Evolutionary conservation across 2,797 vertebrate genomes (phyloP), one percentile per base, ranked within the genome.

Genomic region (Hyperoplus lanceolatus): DNA sequence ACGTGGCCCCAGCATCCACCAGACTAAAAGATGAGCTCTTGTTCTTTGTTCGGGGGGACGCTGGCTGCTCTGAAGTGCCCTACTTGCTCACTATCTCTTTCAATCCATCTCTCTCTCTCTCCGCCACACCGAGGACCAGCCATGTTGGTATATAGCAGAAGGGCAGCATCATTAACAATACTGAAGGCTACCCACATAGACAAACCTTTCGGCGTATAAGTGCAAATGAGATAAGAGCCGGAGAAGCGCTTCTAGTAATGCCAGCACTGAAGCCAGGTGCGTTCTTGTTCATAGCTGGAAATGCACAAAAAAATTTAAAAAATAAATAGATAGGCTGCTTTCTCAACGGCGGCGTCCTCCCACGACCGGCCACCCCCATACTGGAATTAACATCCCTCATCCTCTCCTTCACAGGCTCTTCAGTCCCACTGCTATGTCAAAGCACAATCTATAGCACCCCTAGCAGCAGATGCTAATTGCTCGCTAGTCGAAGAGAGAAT

Each of bases 381-480:
- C 78, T 83, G 88, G 84, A 92, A 91, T 90, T 81, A 90, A 85
- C 89, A 92, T 89, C 84, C 79, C 87, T 85, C 63, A 39, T 83
- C 66, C 75, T 86, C 81, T 90, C 70, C 78, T 90, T 84, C 74
- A 73, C 79, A 69, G 80, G 73, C 80, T 85, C 74, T 77, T 63
- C 75, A 85, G 79, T 89, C 83, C 86, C 73, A 76, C 70, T 46
- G 73, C 79, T 79, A 58, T 54, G 77, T 81, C 87, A 80, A 80
- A 90, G 86, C 63, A 77, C 79, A 88, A 87, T 90, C 88, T 87
- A 80, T 82, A 80, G 75, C 89, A 91, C 90, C 84, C 83, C 87
- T 79, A 91, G 90, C 90, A 75, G 79, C 79, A 86, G 89, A 91
- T 89, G 84, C 85, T 94, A 93, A 92, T 92, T 91, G 90, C 86